Percentiles rank a stretch among this genome's conserved stretches.
Conservation (phyloP, 2,888 invertebrate genomes). For the Cheilosia scutellata region DNA sequence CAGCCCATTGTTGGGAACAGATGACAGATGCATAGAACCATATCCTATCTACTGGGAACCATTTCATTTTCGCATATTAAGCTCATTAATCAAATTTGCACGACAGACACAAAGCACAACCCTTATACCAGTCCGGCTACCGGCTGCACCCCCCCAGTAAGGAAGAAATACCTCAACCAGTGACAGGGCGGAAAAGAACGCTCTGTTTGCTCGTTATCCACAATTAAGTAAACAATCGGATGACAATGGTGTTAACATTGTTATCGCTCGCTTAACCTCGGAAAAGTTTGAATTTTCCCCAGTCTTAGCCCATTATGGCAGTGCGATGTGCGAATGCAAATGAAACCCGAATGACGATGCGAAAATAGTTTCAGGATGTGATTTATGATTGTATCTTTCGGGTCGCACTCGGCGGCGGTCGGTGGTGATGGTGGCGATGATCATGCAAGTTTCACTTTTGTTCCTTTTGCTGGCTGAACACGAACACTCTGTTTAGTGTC, state of each 20-base stretch:
- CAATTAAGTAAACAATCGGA: slow-evolving; percentile 56
- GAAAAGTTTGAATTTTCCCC: slow-evolving; percentile 21
- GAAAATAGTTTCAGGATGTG: slow-evolving; percentile 69
- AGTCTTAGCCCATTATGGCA: not conserved
- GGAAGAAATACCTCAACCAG: not conserved
- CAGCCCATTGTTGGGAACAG: too few species aligned
- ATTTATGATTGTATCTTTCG: slow-evolving; percentile 64
- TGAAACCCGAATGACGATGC: slow-evolving; percentile 69
- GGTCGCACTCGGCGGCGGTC: too few species aligned
- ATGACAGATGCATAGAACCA: too few species aligned
- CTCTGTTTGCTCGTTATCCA: slow-evolving; percentile 50
- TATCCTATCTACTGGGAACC: not conserved
- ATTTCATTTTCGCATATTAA: not conserved
- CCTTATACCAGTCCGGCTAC: not conserved
- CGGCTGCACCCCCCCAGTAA: not conserved
- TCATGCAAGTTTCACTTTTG: slow-evolving; percentile 51
- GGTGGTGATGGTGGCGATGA: slow-evolving; percentile 38
- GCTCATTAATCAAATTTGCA: not conserved
- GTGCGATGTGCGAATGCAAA: slow-evolving; percentile 57
- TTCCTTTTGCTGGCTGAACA: slow-evolving; percentile 1
- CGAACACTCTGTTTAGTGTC: slow-evolving; percentile 15
- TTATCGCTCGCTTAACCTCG: slow-evolving; percentile 53
- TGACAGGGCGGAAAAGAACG: slow-evolving; percentile 20
- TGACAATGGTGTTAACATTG: slow-evolving; percentile 65
- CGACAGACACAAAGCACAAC: not conserved